Conservation (phyloP, 2,888 invertebrate genomes). For the Melieria picta region DNA sequence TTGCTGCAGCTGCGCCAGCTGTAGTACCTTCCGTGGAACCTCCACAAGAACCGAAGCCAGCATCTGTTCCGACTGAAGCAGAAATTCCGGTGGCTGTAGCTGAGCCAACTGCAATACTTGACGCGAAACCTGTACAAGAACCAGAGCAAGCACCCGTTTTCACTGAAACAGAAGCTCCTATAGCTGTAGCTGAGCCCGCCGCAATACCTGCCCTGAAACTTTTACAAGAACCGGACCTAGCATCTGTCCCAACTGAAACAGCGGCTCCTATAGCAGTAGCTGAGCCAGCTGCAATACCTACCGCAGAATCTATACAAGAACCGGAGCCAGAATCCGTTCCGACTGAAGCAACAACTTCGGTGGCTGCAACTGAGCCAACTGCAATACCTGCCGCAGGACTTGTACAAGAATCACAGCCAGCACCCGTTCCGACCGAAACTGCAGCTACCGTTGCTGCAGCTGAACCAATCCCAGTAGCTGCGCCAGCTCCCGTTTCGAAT, state of each 20-base stretch:
- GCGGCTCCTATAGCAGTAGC: neutral
- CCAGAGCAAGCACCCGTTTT: neutral
- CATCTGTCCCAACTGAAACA: neutral
- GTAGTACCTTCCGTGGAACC: neutral
- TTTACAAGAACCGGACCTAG: neutral
- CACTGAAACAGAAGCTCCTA: neutral
- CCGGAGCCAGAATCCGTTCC: neutral
- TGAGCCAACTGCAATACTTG: neutral
- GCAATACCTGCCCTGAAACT: neutral
- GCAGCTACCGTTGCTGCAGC: neutral
- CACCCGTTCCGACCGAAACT: neutral
- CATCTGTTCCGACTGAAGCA: neutral
- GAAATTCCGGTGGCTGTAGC: neutral
- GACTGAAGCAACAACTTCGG: neutral
- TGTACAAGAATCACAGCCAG: neutral
- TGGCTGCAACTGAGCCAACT: neutral
- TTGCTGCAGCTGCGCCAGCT: neutral
- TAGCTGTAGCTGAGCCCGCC: neutral
- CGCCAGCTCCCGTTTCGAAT: neutral
- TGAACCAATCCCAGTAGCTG: neutral
- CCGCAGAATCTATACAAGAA: neutral
- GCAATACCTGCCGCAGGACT: neutral
- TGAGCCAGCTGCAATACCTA: neutral
- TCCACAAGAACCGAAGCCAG: neutral
- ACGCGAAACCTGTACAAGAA: neutral